Conservation (phyloP, 2,797 vertebrate species). For the Ceyx erithaca region DNA sequence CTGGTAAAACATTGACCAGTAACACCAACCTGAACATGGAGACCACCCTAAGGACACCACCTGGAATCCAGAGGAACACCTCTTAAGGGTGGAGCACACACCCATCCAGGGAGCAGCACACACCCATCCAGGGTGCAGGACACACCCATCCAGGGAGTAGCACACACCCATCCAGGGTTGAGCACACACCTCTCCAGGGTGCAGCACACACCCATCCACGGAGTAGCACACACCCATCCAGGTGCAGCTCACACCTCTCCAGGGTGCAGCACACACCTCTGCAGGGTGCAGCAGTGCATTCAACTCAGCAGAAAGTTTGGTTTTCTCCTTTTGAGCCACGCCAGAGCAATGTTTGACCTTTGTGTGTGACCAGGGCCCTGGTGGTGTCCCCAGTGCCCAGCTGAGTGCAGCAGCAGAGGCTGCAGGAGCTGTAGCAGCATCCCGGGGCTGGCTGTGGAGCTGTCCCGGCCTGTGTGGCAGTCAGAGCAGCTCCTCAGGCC, state of each 20-base stretch:
- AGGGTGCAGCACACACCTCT: too few relatives aligned
- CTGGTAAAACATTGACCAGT: not conserved
- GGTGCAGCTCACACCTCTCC: too few relatives aligned
- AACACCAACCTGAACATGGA: not conserved
- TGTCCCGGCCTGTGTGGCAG: not conserved
- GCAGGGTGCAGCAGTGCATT: not conserved
- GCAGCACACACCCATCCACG: too few relatives aligned
- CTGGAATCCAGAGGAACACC: not conserved
- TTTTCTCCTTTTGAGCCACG: not conserved
- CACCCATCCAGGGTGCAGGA: too few relatives aligned
- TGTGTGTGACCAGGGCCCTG: not conserved
- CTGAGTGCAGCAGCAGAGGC: not conserved
- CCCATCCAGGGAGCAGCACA: too few relatives aligned
- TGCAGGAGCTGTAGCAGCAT: not conserved
- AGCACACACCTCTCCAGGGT: too few relatives aligned
- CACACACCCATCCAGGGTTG: too few relatives aligned
- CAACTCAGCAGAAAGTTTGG: not conserved
- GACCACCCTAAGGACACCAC: not conserved
- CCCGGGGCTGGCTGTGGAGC: not conserved
- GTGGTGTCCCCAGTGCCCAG: not conserved
- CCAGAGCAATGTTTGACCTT: not conserved
- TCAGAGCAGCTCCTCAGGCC: not conserved
- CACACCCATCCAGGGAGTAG: too few relatives aligned
- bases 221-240: too few relatives aligned
- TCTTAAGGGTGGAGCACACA: too few relatives aligned